A percentile compares a stretch with the other conserved stretches of the same genome.
Evolutionary conservation across 2,797 vertebrate species (phyloP).

Genomic region (Falco columbarius): DNA sequence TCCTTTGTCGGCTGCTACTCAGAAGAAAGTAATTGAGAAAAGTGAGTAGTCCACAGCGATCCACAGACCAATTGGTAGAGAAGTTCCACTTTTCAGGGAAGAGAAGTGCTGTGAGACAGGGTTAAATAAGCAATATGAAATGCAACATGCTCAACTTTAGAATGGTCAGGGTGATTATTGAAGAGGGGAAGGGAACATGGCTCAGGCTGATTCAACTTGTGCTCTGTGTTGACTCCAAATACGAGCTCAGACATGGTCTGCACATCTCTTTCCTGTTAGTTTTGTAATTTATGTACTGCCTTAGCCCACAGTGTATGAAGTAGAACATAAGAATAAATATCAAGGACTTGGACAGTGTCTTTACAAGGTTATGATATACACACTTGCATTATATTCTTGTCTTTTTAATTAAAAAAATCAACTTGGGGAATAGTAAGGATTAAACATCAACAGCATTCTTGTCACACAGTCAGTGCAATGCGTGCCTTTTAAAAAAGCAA

Average conservation of each 20-base stretch:
- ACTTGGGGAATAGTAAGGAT: neutral
- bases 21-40: neutral
- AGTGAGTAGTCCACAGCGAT: neutral
- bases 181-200: neutral
- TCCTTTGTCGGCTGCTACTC: neutral
- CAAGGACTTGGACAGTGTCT: neutral
- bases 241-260: neutral
- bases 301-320: neutral
- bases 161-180: neutral
- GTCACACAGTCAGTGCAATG: neutral
- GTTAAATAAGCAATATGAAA: neutral
- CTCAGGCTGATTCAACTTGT: neutral
- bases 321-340: neutral
- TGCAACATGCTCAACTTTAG: neutral
- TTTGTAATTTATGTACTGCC: neutral
- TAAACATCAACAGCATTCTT: neutral
- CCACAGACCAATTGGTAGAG: neutral
- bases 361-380: neutral
- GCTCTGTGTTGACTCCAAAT: neutral
- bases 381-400: neutral
- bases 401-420: neutral
- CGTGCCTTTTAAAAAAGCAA: neutral
- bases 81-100: neutral
- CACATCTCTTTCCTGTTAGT: neutral
- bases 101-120: neutral